phyloP scores from a whole-genome alignment of 2,888 invertebrate genomes.

The Hymenopus coronatus region DNA sequence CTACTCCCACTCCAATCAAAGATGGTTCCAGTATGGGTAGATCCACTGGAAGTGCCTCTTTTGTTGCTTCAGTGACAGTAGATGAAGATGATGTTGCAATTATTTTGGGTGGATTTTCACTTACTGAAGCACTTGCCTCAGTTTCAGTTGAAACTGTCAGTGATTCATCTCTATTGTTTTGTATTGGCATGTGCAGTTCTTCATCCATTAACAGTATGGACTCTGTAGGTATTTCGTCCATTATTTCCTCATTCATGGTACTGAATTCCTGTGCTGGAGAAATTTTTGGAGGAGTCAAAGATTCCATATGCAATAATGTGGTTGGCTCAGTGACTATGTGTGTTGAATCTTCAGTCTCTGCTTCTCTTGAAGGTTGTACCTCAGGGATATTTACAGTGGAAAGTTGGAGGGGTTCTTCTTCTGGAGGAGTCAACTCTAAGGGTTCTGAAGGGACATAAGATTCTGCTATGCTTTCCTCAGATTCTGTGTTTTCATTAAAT shows the following conservation, averaged over 20 bases:
- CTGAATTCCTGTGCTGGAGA: neutral
- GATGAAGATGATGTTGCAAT: conserved; percentile 26
- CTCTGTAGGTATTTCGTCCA: neutral
- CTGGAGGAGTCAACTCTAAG: neutral
- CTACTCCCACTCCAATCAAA: conserved; percentile 37
- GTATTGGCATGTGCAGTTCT: neutral
- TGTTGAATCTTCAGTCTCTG: neutral
- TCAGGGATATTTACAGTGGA: neutral
- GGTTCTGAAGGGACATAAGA: neutral
- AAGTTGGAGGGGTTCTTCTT: neutral
- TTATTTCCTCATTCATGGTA: neutral
- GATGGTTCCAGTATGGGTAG: conserved; percentile 28
- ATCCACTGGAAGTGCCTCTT: conserved; percentile 8
- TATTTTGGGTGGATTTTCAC: conserved; percentile 15
- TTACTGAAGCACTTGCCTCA: neutral
- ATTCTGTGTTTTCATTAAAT: neutral
- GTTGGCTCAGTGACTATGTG: neutral
- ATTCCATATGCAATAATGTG: neutral
- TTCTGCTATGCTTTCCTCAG: neutral
- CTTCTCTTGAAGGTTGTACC: neutral
- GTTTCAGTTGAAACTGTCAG: neutral
- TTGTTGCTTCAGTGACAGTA: conserved; percentile 24
- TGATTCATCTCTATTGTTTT: neutral
- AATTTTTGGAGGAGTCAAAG: neutral
- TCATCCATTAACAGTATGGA: neutral